phyloP scores from a whole-genome alignment of 1,140 invertebrate genomes.

The Solenopsis fugax region DNA sequence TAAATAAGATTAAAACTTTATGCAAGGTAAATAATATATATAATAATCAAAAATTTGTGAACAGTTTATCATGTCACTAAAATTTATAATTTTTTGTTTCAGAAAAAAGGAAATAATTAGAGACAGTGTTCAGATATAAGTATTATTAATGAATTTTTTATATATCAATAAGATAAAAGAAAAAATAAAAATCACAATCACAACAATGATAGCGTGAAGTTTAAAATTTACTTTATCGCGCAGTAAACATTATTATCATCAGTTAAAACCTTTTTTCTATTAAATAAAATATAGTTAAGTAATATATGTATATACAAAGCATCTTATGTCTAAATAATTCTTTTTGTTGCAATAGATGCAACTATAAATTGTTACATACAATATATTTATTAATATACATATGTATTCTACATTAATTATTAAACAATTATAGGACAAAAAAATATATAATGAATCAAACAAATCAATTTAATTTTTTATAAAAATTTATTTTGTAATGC shows the following conservation, averaged over 20 bases:
- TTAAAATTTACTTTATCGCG: neutral
- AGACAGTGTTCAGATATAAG: neutral
- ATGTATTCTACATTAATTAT: neutral
- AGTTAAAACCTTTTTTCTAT: neutral
- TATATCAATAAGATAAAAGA: neutral
- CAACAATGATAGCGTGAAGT: neutral
- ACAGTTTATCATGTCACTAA: neutral
- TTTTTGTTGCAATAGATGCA: neutral
- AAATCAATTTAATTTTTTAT: conserved; percentile 21
- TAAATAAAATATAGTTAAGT: neutral
- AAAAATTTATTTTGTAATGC: conserved; percentile 34
- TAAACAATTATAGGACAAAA: neutral
- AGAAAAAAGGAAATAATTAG: neutral
- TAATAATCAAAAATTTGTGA: neutral
- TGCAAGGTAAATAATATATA: neutral
- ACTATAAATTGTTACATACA: neutral
- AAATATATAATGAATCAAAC: neutral
- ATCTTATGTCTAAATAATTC: neutral
- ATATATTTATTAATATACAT: neutral
- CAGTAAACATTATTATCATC: neutral
- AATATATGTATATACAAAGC: neutral
- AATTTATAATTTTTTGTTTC: neutral
- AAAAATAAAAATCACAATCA: neutral
- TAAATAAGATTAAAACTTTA: neutral
- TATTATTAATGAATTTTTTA: neutral